Percentiles rank a stretch among this genome's conserved stretches.
phyloP scores from a whole-genome alignment of 2,888 invertebrate species.

The Caenorhabditis wallacei region DNA sequence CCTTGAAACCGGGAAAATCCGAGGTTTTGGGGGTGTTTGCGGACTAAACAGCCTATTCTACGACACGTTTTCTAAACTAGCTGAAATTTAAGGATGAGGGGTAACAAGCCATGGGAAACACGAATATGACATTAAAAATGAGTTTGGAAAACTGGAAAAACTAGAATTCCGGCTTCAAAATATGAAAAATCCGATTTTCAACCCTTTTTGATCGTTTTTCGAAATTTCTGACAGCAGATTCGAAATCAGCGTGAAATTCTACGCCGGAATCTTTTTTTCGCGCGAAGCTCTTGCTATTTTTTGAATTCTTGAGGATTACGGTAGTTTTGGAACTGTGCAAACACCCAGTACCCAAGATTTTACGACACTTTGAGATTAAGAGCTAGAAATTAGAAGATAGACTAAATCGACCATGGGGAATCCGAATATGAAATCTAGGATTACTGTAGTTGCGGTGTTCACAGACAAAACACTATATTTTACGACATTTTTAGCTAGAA shows the following conservation, averaged over 20 bases:
- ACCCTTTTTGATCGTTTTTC: too few relatives aligned
- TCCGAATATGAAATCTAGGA: not conserved
- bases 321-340: not conserved
- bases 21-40: too few relatives aligned
- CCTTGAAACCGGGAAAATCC: too few relatives aligned
- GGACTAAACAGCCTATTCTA: too few relatives aligned
- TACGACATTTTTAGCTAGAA: not conserved
- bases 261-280: not conserved
- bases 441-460: too few relatives aligned
- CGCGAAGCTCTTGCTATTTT: not conserved
- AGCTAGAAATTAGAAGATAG: not conserved
- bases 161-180: too few relatives aligned
- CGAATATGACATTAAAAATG: too few relatives aligned
- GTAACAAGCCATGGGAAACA: not conserved
- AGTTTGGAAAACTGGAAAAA: too few relatives aligned
- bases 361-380: not conserved
- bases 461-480: too few relatives aligned
- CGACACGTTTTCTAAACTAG: not conserved
- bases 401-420: not conserved
- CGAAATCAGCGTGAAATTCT: not conserved
- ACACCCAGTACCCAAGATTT: not conserved
- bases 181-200: too few relatives aligned
- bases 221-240: not conserved
- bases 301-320: not conserved
- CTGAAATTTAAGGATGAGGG: too few relatives aligned